Percentiles rank a stretch among this genome's conserved stretches.
These are phyloP conservation scores for Musca domestica DNA, from an alignment of 1,140 invertebrate genomes.

Conservation along the genomic window DNA sequence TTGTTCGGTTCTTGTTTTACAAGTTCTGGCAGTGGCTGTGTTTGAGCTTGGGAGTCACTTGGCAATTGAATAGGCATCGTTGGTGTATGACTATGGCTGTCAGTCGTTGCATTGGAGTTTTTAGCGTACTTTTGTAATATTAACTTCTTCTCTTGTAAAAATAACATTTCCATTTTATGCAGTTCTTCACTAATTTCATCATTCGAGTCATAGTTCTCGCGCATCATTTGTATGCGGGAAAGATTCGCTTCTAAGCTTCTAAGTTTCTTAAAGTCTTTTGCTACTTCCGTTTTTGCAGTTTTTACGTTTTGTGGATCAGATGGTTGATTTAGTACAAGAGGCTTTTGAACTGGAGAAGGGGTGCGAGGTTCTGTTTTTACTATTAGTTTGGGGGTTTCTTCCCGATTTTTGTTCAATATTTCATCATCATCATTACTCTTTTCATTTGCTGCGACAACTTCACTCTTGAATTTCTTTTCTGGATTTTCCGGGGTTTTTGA, in stretches of 20 bases:
- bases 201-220: constrained; percentile 44
- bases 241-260: constrained; percentile 46
- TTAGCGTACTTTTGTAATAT: constrained; percentile 49
- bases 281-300: constrained; percentile 9
- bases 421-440: too few species aligned
- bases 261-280: constrained; percentile 42
- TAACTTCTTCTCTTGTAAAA: constrained; percentile 45
- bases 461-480: neutral
- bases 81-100: constrained; percentile 1
- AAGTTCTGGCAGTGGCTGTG: constrained; percentile 18
- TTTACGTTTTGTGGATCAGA: neutral
- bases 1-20: constrained; percentile 30
- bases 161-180: constrained; percentile 48
- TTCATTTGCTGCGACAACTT: neutral
- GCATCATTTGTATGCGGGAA: constrained; percentile 49
- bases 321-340: neutral
- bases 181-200: constrained; percentile 48
- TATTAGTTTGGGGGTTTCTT: neutral
- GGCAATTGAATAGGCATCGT: neutral
- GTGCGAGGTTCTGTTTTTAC: constrained; percentile 3
- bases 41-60: neutral
- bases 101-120: constrained; percentile 26
- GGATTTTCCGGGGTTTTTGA: neutral
- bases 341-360: constrained; percentile 1
- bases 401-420: neutral